Base-by-base conservation (phyloP, 1,140 invertebrate species). In the Habropoda laboriosa region DNA sequence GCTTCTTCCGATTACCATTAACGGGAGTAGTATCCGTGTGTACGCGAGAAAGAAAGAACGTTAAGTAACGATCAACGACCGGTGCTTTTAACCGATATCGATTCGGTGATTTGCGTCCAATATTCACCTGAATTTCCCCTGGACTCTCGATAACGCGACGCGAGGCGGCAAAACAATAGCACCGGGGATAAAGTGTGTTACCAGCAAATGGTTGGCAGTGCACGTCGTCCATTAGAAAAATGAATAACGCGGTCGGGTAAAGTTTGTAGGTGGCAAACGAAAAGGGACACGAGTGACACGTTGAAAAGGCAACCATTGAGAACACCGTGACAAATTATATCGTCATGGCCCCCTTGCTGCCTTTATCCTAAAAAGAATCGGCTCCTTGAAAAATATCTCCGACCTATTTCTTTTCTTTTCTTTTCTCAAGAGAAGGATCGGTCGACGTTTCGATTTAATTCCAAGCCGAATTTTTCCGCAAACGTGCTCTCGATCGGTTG, bases 181-280 rank as follows among this genome's bases (percentile, higher is more conserved):
- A n/a, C n/a, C n/a, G n/a, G 6, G 10, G 64, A 24, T 10, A 67
- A 55, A 53, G 49, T 40, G 51, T 38, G 18, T 40, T 53, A 55
- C 4, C 13, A 38, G 49, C 16, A 21, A 21, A 12, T 13, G 49
- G 21, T 38, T 18, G 21, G 24, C 21, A 2, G 10, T 4, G 38
- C 35, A 24, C 10, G 4, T 16, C n/a, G 35, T 57, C 53, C 68
- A 45, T 58, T 57, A 45, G 68, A 55, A 21, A 40, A 57, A 71
- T 40, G 68, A 68, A 32, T 40, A 24, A 67, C 24, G 53, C 35
- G 53, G n/a, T n/a, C 13, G 30, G 53, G 38, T 32, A 58, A 32
- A 40, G 68, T 71, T 71, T 58, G 38, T n/a, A 53, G 6, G 45
- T 6, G 4, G 38, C n/a, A 57, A 71, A 58, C 68, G 27, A 32